Evolutionary conservation across 1,140 invertebrate species (phyloP), one percentile per base, ranked within the genome.

Genomic region (Ips nitidus): DNA sequence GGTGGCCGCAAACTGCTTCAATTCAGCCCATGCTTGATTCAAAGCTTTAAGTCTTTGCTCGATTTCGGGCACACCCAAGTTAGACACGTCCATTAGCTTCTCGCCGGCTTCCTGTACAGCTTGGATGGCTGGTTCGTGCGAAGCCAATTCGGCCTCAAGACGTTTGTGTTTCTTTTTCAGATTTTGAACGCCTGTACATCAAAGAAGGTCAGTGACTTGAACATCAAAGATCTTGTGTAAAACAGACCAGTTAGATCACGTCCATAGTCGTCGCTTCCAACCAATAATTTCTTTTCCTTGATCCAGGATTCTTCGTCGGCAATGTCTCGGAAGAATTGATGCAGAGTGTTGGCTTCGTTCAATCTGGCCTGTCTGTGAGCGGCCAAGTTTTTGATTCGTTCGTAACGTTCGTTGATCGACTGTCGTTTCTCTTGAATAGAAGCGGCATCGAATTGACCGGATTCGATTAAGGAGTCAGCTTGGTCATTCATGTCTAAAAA

Each of bases 291-390:
- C 86, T 99, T 99, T 78, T 99, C 98, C 80, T 98, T 98, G 78
- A 99, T 99, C 98, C 98, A 99, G n/a, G 94, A 97, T 81, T 99
- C 98, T 82, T 99, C 98, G 81, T 99, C 98, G 72, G 98, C 97
- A 80, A 99, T 98, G 80, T 99, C 98, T 56, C 98, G 85, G 87
- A 99, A 97, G 90, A 99, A 99, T 83, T 99, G 97, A 82, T 99
- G 97, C 74, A 99, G 86, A 4, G 96, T 99, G 78, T 98, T 95
- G 2, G 97, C 97, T 81, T 99, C 97, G 80, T 91, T 90, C 22
- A 99, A 85, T 41, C 95, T 85, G 1, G 92, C 90, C 77, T 97
- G 87, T 50, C 97, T 86, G 78, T 98, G 93, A 47, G 92, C 91
- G n/a, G 94, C 94, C 52, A 98, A 84, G 80, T 95, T 97, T 78